phyloP scores from a whole-genome alignment of 1,140 invertebrate species.

The Pogonomyrmex barbatus region DNA sequence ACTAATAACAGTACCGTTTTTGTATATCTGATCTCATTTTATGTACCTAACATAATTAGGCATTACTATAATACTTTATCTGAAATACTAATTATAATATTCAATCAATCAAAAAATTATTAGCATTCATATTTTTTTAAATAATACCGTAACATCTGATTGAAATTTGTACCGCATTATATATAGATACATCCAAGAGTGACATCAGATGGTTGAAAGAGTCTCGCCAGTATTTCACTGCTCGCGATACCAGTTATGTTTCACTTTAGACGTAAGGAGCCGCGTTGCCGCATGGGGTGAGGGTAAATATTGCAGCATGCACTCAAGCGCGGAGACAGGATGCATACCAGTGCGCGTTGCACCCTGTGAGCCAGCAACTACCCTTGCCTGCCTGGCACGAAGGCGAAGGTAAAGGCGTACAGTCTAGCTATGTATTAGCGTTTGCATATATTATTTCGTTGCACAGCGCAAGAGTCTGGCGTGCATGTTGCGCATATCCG shows the following conservation, averaged over 20 bases:
- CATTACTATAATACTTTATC: not conserved
- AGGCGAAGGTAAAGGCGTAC: conserved; percentile 63
- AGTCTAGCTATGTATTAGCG: conserved; percentile 83
- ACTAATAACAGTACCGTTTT: not conserved
- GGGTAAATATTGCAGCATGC: conserved; percentile 85
- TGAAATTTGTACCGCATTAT: conserved; percentile 29
- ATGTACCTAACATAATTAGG: not conserved
- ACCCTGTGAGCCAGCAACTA: conserved; percentile 22
- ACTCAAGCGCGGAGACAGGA: conserved; percentile 82
- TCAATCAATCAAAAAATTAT: not conserved
- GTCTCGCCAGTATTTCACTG: conserved; percentile 64
- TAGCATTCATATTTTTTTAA: not conserved
- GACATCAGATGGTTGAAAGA: conserved; percentile 63
- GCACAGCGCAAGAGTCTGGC: conserved; percentile 72
- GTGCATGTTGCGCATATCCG: conserved; percentile 71
- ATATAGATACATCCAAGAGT: conserved; percentile 15
- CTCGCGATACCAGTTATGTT: conserved; percentile 58
- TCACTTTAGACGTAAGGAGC: conserved; percentile 56
- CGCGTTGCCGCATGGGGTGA: conserved; percentile 46
- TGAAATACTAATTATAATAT: not conserved
- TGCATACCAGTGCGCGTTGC: conserved; percentile 73
- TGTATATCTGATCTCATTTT: not conserved
- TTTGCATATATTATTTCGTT: conserved; percentile 83
- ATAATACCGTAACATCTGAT: not conserved
- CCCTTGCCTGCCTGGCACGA: conserved; percentile 45